phyloP scores from a whole-genome alignment of 53 echinoderm and acorn worm genomes.

The Antedon mediterranea region DNA sequence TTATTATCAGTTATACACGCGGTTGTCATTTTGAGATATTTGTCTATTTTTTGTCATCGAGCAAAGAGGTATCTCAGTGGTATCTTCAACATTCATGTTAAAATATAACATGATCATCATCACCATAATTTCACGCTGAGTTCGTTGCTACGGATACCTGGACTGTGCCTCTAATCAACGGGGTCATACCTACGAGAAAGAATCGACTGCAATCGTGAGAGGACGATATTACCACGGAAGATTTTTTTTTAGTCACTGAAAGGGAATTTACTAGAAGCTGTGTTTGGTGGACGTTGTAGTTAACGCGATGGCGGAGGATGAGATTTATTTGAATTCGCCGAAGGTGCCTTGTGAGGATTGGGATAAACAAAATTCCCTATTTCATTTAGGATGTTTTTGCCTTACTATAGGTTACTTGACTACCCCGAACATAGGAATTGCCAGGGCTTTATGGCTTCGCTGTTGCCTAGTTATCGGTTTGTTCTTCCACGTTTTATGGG shows the following conservation, averaged over 20 bases:
- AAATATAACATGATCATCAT: not conserved
- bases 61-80: not conserved
- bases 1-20: no score
- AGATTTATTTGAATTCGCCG: not conserved
- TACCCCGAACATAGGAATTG: conserved; percentile 54
- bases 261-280: not conserved
- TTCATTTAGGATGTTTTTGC: conserved; percentile 71
- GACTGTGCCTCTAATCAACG: not conserved
- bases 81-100: not conserved
- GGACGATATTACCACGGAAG: not conserved
- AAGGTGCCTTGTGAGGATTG: conserved; percentile 9
- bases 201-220: not conserved
- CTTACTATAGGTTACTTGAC: conserved; percentile 65
- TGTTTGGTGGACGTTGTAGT: not conserved
- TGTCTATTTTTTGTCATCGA: no score
- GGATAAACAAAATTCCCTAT: conserved; percentile 44
- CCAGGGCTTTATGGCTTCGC: conserved; percentile 77
- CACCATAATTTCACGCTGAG: not conserved
- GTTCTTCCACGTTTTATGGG: conserved; percentile 65
- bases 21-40: no score
- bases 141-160: not conserved
- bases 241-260: not conserved
- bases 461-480: conserved; percentile 30
- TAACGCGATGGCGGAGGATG: not conserved
- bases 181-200: not conserved